Evolutionary conservation across 2,888 invertebrate species (phyloP).

Genomic region (Muscina levida): DNA sequence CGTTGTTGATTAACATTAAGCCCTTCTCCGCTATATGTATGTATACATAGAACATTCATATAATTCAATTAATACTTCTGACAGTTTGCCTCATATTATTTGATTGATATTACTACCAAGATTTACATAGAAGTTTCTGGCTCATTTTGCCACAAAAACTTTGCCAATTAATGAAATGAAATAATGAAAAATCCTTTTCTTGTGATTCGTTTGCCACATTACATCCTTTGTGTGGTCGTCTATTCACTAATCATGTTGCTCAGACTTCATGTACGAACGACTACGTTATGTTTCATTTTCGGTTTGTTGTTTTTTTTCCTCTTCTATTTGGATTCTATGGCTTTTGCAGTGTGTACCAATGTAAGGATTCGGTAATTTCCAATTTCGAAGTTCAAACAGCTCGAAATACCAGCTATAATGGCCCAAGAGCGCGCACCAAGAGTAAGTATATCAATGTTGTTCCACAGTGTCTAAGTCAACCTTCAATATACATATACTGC

Average conservation of each 20-base stretch:
- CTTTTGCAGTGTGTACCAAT: constrained; percentile 80
- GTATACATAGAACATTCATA: neutral
- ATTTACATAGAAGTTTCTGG: constrained; percentile 11
- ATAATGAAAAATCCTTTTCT: neutral
- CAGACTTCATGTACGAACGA: neutral
- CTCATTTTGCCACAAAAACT: constrained; percentile 8
- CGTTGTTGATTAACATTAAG: too few species aligned
- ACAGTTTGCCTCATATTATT: constrained; percentile 29
- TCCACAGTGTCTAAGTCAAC: neutral
- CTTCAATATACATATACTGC: neutral
- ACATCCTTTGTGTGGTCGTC: constrained; percentile 25
- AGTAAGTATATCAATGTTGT: constrained; percentile 70
- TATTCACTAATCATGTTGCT: constrained; percentile 19
- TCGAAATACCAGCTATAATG: constrained; percentile 83
- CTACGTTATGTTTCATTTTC: neutral
- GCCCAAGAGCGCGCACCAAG: constrained; percentile 80
- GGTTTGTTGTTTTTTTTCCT: neutral
- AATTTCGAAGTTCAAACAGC: constrained; percentile 83
- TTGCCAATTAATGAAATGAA: constrained; percentile 44
- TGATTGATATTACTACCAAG: constrained; percentile 11
- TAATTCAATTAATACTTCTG: constrained; percentile 34
- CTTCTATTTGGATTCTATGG: constrained; percentile 18
- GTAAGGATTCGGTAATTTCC: constrained; percentile 82
- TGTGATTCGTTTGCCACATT: constrained; percentile 35
- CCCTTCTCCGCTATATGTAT: too few species aligned